Percentiles rank a stretch among this genome's conserved stretches.
Conservation (phyloP, 2,888 invertebrate genomes). For the Mimachlamys varia region DNA sequence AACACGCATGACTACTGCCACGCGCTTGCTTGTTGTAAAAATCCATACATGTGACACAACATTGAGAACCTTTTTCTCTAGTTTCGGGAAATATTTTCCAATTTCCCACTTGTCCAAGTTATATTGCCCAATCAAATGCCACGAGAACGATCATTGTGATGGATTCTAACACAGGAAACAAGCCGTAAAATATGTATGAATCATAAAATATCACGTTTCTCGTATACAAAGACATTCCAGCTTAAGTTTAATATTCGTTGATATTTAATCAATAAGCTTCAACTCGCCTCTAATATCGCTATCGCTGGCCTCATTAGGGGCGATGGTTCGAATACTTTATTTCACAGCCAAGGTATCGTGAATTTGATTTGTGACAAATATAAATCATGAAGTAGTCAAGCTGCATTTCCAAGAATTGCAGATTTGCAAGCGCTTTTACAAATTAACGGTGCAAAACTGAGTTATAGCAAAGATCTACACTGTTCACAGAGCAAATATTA, state of each 20-base stretch:
- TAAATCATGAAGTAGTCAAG: background rate
- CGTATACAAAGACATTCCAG: background rate
- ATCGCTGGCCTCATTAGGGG: background rate
- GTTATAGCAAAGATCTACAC: too few species aligned
- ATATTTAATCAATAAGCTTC: background rate
- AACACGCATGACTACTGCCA: background rate
- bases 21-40: background rate
- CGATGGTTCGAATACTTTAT: background rate
- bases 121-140: background rate
- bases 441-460: too few species aligned
- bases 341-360: background rate
- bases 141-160: background rate
- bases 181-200: background rate
- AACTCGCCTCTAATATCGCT: background rate
- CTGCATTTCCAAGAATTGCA: too few species aligned
- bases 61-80: background rate
- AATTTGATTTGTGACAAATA: background rate
- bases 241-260: background rate
- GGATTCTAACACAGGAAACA: background rate
- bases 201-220: background rate
- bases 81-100: background rate
- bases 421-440: too few species aligned
- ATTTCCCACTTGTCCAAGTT: background rate
- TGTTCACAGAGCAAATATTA: too few species aligned
- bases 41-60: background rate